These are phyloP conservation scores for Chloebia gouldiae DNA, from an alignment of 2,113 vertebrate genomes.

Conservation along the genomic window DNA sequence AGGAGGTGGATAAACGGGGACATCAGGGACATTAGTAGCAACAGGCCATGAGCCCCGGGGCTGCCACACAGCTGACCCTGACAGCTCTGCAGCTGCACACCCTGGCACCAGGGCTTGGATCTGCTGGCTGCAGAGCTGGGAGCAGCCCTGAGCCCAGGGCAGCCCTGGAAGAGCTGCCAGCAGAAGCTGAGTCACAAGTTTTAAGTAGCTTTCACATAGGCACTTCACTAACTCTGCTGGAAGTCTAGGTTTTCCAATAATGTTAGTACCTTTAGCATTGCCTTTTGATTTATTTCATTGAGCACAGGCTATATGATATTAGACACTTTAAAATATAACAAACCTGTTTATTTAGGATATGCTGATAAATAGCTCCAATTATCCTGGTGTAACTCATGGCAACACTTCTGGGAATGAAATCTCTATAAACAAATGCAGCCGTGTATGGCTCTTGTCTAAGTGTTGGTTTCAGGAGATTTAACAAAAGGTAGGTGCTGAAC, in stretches of 20 bases:
- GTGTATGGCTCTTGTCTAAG: not conserved
- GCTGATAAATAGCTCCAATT: not conserved
- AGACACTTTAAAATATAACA: not conserved
- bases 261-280: not conserved
- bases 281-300: not conserved
- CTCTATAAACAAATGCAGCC: not conserved
- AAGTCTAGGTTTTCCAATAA: not conserved
- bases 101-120: not conserved
- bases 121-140: not conserved
- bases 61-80: accelerated
- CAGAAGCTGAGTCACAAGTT: not conserved
- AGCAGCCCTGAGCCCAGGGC: not conserved
- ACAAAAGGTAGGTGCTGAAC: not conserved
- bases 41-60: not conserved
- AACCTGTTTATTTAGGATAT: not conserved
- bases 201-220: not conserved
- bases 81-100: not conserved
- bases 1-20: not conserved
- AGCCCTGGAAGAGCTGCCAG: not conserved
- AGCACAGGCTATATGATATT: not conserved
- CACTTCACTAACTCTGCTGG: not conserved
- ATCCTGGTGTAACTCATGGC: not conserved
- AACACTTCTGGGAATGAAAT: not conserved
- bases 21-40: not conserved
- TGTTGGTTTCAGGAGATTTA: not conserved